Base-by-base conservation (phyloP, 2,888 invertebrate species). In the Pterostichus madidus region DNA sequence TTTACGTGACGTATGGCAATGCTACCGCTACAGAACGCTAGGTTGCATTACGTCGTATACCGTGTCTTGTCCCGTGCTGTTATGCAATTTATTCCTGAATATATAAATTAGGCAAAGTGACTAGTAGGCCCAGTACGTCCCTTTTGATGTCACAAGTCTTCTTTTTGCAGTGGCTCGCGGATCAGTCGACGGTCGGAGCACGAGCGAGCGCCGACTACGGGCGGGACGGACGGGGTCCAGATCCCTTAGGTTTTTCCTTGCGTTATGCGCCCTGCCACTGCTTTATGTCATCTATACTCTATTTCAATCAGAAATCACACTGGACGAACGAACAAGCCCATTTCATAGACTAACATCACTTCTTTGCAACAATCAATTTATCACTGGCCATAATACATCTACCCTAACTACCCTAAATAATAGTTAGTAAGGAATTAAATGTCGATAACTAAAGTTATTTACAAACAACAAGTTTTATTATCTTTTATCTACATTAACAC, bases 41-140 rank as follows among this genome's bases (percentile, higher is more conserved):
- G 7, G 68, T 49, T 73, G 76, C 53, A 76, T 13, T 44, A 53
- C 71, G 17, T 15, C 39, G 49, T 73, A 32, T 17, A 77, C 78
- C 13, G 46, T 79, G 31, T 15, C 59, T 46, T 61, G 61, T 80
- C 71, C 32, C 73, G 49, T 59, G 73, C 44, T 81, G 81, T 81
- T 81, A 81, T 81, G 75, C 81, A 81, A 81, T 81, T 81, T 81
- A 81, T 81, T 81, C 81, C 59, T 81, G 81, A 81, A 81, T 81
- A 81, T 81, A 81, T 81, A 81, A 81, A 81, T 81, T 81, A 81
- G 81, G 81, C 81, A 81, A 81, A 81, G 81, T 81, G 81, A 75
- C 59, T 81, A 75, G 81, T 75, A 75, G 75, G 81, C 75, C 81
- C 75, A 81, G 81, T 81, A 68, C 81, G 81, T 81, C 81, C 81